Percentiles rank a stretch among this genome's conserved stretches.
Evolutionary conservation across 2,113 vertebrate species (phyloP).

Genomic region (Protomyctophum bolini): DNA sequence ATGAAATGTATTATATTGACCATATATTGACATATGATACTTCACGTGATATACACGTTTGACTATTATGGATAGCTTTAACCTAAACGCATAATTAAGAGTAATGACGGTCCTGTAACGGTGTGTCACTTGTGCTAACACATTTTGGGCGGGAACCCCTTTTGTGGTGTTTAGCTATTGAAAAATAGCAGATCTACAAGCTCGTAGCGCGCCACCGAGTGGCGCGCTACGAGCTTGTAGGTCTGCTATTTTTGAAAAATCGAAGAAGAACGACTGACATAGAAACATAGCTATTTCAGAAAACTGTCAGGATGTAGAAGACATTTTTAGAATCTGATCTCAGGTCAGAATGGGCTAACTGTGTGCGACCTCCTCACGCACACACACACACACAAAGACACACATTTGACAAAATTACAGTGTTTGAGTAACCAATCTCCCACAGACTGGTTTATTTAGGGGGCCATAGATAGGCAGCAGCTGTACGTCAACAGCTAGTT

Average conservation of each 20-base stretch:
- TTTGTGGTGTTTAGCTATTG: too few species aligned
- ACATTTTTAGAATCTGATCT: too few species aligned
- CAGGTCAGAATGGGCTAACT: too few species aligned
- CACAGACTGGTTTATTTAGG: conserved; percentile 59
- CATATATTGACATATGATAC: not conserved
- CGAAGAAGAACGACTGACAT: too few species aligned
- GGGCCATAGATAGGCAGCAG: conserved; percentile 52
- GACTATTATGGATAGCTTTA: conserved; percentile 29
- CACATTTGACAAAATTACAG: conserved; percentile 43
- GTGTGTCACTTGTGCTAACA: conserved; percentile 35
- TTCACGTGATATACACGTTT: conserved; percentile 29
- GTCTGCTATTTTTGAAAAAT: too few species aligned
- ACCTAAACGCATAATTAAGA: conserved; percentile 35
- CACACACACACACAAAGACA: conserved; percentile 39
- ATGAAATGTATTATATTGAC: not conserved
- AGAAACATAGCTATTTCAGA: too few species aligned
- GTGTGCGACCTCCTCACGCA: conserved; percentile 40
- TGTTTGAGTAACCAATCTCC: conserved; percentile 61
- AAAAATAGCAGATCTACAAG: too few species aligned
- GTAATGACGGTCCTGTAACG: conserved; percentile 37
- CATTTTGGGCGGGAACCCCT: too few species aligned
- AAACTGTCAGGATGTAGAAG: too few species aligned
- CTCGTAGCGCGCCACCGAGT: too few species aligned
- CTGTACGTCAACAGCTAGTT: conserved; percentile 63
- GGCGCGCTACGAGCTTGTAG: too few species aligned